Evolutionary conservation across 2,888 invertebrate species (phyloP).

Genomic region (Thysanoteuthis rhombus): DNA sequence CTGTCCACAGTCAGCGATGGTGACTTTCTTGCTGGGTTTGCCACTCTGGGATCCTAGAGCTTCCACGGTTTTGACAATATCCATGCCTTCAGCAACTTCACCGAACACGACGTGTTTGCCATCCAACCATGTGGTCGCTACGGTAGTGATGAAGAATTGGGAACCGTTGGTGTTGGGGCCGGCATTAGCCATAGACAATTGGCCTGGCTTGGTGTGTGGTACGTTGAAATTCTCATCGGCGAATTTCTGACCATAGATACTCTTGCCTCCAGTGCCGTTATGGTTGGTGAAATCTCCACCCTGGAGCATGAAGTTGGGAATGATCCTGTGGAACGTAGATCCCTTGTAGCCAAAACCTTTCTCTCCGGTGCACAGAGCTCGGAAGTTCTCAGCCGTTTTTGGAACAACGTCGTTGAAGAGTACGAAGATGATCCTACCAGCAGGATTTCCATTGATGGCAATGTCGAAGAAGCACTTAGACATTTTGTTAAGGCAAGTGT

Average conservation of each 20-base stretch:
- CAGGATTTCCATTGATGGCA: fast-evolving
- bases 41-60: constrained; percentile 70
- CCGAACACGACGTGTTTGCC: constrained; percentile 96
- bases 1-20: constrained; percentile 48
- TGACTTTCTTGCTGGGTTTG: constrained; percentile 39
- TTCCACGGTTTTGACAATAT: constrained; percentile 81
- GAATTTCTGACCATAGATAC: constrained; percentile 96
- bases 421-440: not conserved
- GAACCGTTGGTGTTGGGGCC: constrained; percentile 96
- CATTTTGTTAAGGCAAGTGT: not conserved
- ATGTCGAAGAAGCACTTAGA: not conserved
- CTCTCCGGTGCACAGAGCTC: constrained; percentile 87
- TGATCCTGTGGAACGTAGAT: constrained; percentile 66
- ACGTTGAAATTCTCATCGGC: constrained; percentile 95
- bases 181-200: constrained; percentile 96
- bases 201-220: constrained; percentile 89
- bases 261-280: constrained; percentile 80
- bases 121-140: constrained; percentile 92
- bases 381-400: constrained; percentile 79
- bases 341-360: constrained; percentile 69
- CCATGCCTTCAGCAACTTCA: constrained; percentile 88
- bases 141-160: constrained; percentile 88
- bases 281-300: constrained; percentile 66
- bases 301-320: constrained; percentile 66
- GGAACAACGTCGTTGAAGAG: not conserved